These are phyloP conservation scores for Lasiommata megera DNA, from an alignment of 2,888 invertebrate genomes.

Conservation along the genomic window DNA sequence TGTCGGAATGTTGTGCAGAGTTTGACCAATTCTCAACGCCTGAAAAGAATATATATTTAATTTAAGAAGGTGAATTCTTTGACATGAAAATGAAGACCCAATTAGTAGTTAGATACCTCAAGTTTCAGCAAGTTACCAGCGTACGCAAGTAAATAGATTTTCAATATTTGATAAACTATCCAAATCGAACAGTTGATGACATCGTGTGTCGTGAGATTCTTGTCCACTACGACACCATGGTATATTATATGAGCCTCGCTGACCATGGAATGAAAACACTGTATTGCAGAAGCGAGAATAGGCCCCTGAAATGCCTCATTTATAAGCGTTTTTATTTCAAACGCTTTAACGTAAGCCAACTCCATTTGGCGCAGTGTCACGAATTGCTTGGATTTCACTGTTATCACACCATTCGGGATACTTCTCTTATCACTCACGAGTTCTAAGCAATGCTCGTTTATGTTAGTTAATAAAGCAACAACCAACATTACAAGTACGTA, in stretches of 20 bases:
- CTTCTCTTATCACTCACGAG: constrained; percentile 31
- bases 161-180: constrained; percentile 60
- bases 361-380: constrained; percentile 51
- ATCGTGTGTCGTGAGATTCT: constrained; percentile 44
- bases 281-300: constrained; percentile 51
- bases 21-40: constrained; percentile 52
- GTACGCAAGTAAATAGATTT: constrained; percentile 53
- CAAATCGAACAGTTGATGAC: constrained; percentile 58
- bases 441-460: constrained; percentile 42
- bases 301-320: constrained; percentile 57
- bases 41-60: constrained; percentile 40
- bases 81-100: no score
- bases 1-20: constrained; percentile 53
- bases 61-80: no score
- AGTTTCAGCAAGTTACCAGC: constrained; percentile 52
- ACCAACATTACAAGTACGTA: constrained; percentile 51
- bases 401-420: constrained; percentile 34
- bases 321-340: constrained; percentile 50
- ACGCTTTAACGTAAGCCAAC: constrained; percentile 47
- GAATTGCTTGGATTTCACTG: constrained; percentile 37
- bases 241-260: constrained; percentile 63
- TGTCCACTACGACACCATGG: constrained; percentile 48
- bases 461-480: constrained; percentile 45
- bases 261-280: constrained; percentile 63
- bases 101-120: constrained; percentile 43